phyloP scores from a whole-genome alignment of 1,140 invertebrate genomes.

The Triops cancriformis region DNA sequence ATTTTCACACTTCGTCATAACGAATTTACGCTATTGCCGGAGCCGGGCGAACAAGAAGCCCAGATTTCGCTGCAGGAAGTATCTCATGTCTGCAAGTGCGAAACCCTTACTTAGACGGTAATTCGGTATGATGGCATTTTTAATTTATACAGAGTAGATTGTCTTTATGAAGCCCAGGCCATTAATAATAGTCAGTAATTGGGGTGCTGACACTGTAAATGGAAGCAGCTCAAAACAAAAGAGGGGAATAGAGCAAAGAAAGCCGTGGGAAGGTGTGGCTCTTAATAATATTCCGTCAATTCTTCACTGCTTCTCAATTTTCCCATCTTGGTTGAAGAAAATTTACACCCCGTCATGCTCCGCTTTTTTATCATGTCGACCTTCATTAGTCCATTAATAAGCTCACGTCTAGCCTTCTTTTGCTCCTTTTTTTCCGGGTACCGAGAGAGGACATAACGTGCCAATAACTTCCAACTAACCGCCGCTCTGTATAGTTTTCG shows the following conservation, averaged over 20 bases:
- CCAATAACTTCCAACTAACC: not conserved
- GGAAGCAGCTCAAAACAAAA: not conserved
- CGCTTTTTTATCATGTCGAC: not conserved
- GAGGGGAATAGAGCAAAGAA: not conserved
- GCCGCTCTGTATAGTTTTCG: not conserved
- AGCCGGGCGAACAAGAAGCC: no score
- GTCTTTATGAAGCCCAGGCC: not conserved
- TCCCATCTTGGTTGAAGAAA: not conserved
- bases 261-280: not conserved
- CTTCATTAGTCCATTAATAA: slow-evolving; percentile 11
- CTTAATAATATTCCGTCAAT: slow-evolving; percentile 12
- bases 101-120: not conserved
- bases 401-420: not conserved
- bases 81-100: no score
- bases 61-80: no score
- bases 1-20: no score
- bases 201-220: not conserved
- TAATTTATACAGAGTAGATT: not conserved
- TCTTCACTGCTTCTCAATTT: not conserved
- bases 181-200: not conserved
- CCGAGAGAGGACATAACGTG: not conserved
- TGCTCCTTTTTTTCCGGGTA: not conserved
- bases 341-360: slow-evolving; percentile 1
- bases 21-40: no score
- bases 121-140: not conserved